Evolutionary conservation across 2,113 vertebrate genomes (phyloP).

Genomic region (Centropus unirufus): DNA sequence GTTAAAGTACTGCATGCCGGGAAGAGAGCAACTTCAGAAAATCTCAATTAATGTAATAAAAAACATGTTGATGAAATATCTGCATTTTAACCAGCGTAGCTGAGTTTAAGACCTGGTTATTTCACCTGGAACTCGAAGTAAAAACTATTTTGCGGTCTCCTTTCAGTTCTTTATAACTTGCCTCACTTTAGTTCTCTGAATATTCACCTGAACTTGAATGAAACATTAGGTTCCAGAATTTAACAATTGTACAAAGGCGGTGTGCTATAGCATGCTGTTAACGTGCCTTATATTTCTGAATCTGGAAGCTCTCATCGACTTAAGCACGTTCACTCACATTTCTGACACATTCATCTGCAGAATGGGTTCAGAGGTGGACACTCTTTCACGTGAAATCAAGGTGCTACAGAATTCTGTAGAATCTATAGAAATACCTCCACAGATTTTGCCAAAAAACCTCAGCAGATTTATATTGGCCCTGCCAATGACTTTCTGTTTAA

Average conservation of each 20-base stretch:
- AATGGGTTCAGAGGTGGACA: constrained; percentile 19
- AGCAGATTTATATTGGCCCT: constrained; percentile 81
- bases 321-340: background rate
- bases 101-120: background rate
- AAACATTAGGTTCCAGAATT: background rate
- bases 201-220: background rate
- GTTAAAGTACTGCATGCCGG: background rate
- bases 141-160: background rate
- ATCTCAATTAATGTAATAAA: background rate
- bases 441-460: constrained; percentile 73
- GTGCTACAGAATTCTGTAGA: constrained; percentile 45
- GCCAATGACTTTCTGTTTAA: constrained; percentile 86
- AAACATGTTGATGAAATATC: background rate
- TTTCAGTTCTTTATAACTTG: background rate
- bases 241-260: background rate
- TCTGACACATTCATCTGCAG: background rate
- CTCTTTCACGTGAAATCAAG: constrained; percentile 44
- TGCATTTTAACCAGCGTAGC: background rate
- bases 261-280: background rate
- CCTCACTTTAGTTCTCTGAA: background rate
- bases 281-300: background rate
- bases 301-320: background rate
- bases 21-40: background rate
- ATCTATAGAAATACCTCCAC: constrained; percentile 63
- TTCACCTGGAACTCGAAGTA: background rate